Percentiles rank a stretch among this genome's conserved stretches.
phyloP scores from a whole-genome alignment of 2,797 vertebrate genomes.

The Danio jaintianensis region DNA sequence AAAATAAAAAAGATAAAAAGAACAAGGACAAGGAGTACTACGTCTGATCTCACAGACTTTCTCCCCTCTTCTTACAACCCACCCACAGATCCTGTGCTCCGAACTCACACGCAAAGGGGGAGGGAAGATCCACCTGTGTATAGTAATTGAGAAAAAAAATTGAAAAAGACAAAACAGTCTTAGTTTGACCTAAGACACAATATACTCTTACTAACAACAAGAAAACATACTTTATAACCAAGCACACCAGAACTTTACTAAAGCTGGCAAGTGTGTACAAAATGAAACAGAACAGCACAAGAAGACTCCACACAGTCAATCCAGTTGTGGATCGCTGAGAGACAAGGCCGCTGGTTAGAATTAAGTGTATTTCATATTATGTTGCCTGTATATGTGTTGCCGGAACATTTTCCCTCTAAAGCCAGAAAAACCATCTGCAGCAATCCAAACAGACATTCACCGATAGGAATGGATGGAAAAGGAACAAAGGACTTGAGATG shows the following conservation, averaged over 20 bases:
- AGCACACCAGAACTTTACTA: slow-evolving; percentile 79
- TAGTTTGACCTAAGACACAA: slow-evolving; percentile 89
- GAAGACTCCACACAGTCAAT: slow-evolving; percentile 65
- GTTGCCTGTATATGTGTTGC: slow-evolving; percentile 88
- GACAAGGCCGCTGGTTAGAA: slow-evolving; percentile 63
- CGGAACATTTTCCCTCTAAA: slow-evolving; percentile 81
- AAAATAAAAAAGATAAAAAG: slow-evolving; percentile 99
- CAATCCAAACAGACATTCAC: slow-evolving; percentile 66
- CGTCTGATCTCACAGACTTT: slow-evolving; percentile 83
- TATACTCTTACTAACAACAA: slow-evolving; percentile 83
- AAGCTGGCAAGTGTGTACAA: slow-evolving; percentile 54
- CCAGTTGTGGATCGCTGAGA: slow-evolving; percentile 63
- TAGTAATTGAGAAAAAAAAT: slow-evolving; percentile 67
- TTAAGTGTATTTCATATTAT: slow-evolving; percentile 87
- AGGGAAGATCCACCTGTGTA: slow-evolving; percentile 62
- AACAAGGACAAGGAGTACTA: slow-evolving; percentile 99
- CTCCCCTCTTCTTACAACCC: slow-evolving; percentile 38
- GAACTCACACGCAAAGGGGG: slow-evolving; percentile 55
- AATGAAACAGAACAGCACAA: slow-evolving; percentile 29
- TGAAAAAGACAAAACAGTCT: slow-evolving; percentile 76
- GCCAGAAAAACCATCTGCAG: slow-evolving; percentile 76
- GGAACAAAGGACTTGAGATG: slow-evolving; percentile 70
- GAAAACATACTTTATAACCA: slow-evolving; percentile 86
- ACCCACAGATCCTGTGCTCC: slow-evolving; percentile 47
- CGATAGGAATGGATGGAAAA: slow-evolving; percentile 21